Base-by-base conservation (phyloP, 2,888 invertebrate species). In the Eupithecia abbreviata region DNA sequence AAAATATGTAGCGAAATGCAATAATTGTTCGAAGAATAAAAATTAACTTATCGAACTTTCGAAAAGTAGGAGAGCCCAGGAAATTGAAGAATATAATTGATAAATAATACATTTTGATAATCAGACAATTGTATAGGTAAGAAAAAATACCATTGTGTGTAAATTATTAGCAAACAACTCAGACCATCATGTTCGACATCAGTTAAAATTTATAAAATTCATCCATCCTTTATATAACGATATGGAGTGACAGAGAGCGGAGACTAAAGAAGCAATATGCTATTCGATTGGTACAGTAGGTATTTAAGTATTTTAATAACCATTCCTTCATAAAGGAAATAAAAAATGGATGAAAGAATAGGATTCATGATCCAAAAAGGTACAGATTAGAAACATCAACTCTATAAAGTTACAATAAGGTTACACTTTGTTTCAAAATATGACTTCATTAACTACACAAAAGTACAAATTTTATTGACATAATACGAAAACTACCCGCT, bases 1-100 rank as follows among this genome's bases (percentile, higher is more conserved):
- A 85, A 86, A 86, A 86, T 88, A 89, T 71, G 80, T 80, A 81
- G 89, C 86, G 88, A 92, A 94, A 93, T 93, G 91, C 91, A 89
- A 87, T 87, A 84, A 87, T 88, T 78, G 74, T 72, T 76, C 84
- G 80, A 47, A 18, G 69, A 4, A 68, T 68, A 45, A 69, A n/a
- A 69, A 69, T 13, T 45, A 2, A 68, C 69, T 47, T 69, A 49
- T 69, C 30, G 66, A 66, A 42, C 7, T 18, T 45, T 45, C 10
- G 12, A 69, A 18, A 69, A 69, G 18, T 45, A n/a, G 12, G 9
- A 10, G 5, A 47, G 47, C 49, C n/a, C 10, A 18, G n/a, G 10
- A 68, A 45, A 30, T 62, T 62, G 4, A 62, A 43, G 5, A 45
- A 68, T 45, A 15, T 6, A n/a, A 15, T 66, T 43, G 2, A 68